Evolutionary conservation across 2,797 vertebrate species (phyloP).

Genomic region (Erpetoichthys calabaricus): DNA sequence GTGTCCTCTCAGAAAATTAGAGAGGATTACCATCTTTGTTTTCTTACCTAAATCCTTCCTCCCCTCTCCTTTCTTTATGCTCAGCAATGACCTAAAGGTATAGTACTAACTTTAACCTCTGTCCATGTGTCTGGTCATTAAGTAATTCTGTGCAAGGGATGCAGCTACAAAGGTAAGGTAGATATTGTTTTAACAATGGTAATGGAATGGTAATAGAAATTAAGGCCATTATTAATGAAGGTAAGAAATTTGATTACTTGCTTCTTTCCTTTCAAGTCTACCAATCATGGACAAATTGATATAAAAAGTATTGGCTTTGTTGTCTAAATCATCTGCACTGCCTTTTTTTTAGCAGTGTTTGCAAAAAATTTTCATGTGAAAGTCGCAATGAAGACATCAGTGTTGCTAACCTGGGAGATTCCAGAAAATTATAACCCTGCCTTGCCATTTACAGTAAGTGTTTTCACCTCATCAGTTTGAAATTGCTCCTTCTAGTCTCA

Average conservation of each 20-base stretch:
- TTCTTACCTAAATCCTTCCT: conserved; percentile 10
- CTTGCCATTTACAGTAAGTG: conserved; percentile 90
- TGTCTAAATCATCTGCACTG: conserved; percentile 76
- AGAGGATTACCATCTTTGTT: conserved; percentile 21
- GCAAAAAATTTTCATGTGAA: conserved; percentile 99
- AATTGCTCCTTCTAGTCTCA: too few species aligned
- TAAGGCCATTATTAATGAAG: conserved; percentile 20
- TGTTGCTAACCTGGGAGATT: conserved; percentile 95
- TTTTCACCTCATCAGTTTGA: background rate
- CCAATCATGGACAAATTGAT: too few species aligned
- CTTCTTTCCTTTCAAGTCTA: background rate
- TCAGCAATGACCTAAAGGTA: conserved; percentile 16
- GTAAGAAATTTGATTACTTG: conserved; percentile 23
- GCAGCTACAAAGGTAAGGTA: conserved; percentile 51
- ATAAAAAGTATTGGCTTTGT: conserved; percentile 10
- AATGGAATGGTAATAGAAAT: background rate
- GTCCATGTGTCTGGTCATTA: conserved; percentile 33
- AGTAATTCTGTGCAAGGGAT: conserved; percentile 35
- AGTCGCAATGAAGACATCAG: conserved; percentile 96
- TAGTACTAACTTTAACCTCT: conserved; percentile 38
- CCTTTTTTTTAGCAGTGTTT: conserved; percentile 99
- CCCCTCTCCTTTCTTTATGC: conserved; percentile 2
- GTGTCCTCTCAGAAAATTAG: conserved; percentile 42
- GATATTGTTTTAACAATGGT: conserved; percentile 18
- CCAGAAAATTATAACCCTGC: conserved; percentile 96